Evolutionary conservation across 2,888 invertebrate genomes (phyloP), one percentile per base, ranked within the genome.

Genomic region (Branchipolynoe longqiensis): DNA sequence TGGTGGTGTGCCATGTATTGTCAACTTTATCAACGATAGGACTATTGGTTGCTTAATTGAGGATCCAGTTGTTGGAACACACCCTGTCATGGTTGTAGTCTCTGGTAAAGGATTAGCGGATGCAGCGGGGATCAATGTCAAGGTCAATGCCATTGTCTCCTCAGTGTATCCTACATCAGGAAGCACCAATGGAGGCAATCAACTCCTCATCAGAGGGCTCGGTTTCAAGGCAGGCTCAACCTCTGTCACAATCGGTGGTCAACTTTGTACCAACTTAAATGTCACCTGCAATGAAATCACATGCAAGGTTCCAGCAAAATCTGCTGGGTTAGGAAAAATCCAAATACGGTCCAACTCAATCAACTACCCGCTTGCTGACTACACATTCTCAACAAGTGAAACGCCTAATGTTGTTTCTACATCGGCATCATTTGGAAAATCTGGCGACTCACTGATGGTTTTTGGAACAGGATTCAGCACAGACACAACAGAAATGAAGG

Each of bases 401-500:
- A 92, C 91, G 0, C 91, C 92, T 0, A 87, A 84, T 3, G 89
- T 92, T 4, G 87, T 89, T 0, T 81, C 84, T n/a, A 90, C 92
- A 31, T 86, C 86, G 2, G 91, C 92, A 0, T 41, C 86, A 0
- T 82, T 90, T 12, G 92, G 85, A 3, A 82, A 56, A 22, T 48
- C 85, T 4, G 82, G 82, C 0, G 82, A 82, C n/a, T 18, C 31
- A 2, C 31, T 85, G 12, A 64, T 56, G 18, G 84, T 92, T 8
- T 87, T 83, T 14, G 92, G 92, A 6, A 83, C 88, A 22, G 91
- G 91, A 1, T 92, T 92, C 85, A 89, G 89, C 28, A 87, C 87
- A 18, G 85, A 87, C n/a, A 73, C 85, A 8, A 88, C 88, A 2
- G 62, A 84, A 8, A 89, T 90, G n/a, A 88, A 83, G 0, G 86